Conservation (phyloP, 2,113 vertebrate species). For the Micronisus gabar region DNA sequence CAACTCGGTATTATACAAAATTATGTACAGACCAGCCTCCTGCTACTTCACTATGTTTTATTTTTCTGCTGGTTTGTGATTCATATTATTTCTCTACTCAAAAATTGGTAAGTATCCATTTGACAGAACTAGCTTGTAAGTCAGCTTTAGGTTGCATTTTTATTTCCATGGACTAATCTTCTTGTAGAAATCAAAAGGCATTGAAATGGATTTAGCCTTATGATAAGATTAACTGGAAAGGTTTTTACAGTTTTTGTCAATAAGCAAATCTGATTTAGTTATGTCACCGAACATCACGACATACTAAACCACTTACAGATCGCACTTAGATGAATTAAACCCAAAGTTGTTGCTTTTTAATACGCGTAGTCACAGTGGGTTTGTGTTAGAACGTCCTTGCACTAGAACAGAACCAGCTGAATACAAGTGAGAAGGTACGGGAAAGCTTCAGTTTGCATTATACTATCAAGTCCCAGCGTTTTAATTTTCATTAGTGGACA, state of each 20-base stretch:
- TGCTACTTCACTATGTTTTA: background rate
- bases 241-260: conserved; percentile 15
- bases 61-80: background rate
- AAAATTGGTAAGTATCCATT: background rate
- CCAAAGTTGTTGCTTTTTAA: background rate
- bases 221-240: conserved; percentile 19
- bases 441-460: background rate
- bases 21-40: background rate
- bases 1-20: background rate
- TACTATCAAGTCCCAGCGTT: background rate
- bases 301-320: background rate
- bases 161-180: background rate
- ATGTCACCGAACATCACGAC: background rate
- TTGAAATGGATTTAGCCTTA: conserved; percentile 21
- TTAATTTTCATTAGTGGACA: background rate
- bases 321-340: background rate
- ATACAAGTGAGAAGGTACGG: background rate
- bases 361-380: background rate
- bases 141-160: conserved; percentile 28
- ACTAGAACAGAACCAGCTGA: background rate
- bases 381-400: background rate
- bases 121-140: background rate
- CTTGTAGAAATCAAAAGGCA: conserved; percentile 7
- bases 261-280: conserved; percentile 26
- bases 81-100: background rate